Conservation (phyloP, 2,113 vertebrate species). For the Halichoerus grypus region DNA sequence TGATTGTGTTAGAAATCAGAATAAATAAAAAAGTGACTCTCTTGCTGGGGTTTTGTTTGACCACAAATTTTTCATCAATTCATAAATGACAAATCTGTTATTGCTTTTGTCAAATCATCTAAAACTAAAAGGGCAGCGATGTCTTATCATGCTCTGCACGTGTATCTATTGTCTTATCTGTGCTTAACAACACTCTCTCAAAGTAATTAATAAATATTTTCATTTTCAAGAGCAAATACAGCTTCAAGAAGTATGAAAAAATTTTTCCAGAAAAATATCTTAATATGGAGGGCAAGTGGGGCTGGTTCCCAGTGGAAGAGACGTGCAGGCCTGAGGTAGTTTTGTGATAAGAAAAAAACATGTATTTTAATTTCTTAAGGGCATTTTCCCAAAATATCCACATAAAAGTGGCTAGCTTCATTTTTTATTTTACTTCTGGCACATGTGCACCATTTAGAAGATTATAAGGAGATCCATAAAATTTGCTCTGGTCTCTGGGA, state of each 20-base stretch:
- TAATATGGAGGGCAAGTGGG: background rate
- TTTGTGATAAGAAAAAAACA: background rate
- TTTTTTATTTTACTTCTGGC: background rate
- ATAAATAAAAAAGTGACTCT: background rate
- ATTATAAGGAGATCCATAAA: background rate
- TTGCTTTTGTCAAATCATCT: background rate
- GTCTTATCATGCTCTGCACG: background rate
- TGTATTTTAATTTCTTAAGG: background rate
- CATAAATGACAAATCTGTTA: background rate
- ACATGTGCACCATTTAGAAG: background rate
- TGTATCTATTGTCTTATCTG: background rate
- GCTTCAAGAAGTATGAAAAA: background rate
- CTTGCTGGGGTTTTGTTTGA: background rate
- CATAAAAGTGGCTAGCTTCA: background rate
- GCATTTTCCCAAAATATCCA: background rate
- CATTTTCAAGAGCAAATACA: background rate
- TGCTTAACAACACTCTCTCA: background rate
- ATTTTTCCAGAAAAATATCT: background rate
- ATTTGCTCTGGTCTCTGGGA: background rate
- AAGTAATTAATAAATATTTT: background rate
- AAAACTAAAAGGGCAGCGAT: background rate
- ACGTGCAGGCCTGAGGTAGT: too few relatives aligned
- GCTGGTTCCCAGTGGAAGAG: too few relatives aligned
- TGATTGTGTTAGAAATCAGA: background rate
- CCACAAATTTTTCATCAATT: background rate